A percentile compares a stretch with the other conserved stretches of the same genome.
Evolutionary conservation across 1,140 invertebrate genomes (phyloP).

Genomic region (Theocolax elegans): DNA sequence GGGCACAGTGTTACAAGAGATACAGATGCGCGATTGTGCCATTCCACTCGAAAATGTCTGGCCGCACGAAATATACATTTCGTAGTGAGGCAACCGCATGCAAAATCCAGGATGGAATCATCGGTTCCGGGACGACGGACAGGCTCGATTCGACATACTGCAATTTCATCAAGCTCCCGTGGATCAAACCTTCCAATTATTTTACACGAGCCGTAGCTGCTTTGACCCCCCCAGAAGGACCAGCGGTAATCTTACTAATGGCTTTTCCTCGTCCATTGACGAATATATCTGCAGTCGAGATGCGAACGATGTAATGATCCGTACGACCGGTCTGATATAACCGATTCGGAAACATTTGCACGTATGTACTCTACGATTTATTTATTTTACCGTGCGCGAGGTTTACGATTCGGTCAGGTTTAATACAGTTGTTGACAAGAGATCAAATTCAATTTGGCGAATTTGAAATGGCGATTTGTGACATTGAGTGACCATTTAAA

Average conservation of each 20-base stretch:
- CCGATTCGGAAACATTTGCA: background rate
- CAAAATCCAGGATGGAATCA: no score
- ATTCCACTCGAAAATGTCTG: no score
- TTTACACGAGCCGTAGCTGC: background rate
- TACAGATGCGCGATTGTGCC: no score
- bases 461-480: no score
- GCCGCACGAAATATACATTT: no score
- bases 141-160: background rate
- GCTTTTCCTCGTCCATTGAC: slow-evolving; percentile 26
- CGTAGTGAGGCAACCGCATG: no score
- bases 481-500: no score
- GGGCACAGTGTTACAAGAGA: no score
- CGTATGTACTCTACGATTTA: background rate
- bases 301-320: slow-evolving; percentile 8
- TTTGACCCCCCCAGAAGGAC: background rate
- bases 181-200: slow-evolving; percentile 6
- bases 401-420: no score
- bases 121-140: background rate
- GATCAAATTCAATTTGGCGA: no score
- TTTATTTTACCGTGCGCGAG: slow-evolving; percentile 17
- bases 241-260: slow-evolving; percentile 31
- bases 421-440: no score
- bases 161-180: background rate
- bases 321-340: background rate
- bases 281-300: background rate